Evolutionary conservation across 37 sponge, comb jelly and placozoan species (phyloP).

Genomic region (Cladorhizidae sp.): DNA sequence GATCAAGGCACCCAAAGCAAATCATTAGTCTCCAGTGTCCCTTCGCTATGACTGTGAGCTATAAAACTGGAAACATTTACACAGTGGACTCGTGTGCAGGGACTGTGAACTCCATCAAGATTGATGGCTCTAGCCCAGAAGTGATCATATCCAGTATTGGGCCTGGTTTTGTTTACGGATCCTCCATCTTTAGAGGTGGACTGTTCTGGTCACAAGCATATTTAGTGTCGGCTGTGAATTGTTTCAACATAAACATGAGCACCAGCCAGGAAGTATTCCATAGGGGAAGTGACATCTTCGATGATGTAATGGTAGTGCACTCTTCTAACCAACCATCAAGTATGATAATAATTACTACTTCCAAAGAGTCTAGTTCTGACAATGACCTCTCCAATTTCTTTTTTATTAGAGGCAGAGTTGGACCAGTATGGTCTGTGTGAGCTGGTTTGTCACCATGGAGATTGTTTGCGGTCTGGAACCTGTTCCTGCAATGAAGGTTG

Average conservation of each 20-base stretch:
- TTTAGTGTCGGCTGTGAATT: not conserved
- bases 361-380: not conserved
- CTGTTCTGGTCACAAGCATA: not conserved
- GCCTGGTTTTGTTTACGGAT: not conserved
- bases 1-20: not conserved
- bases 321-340: slow-evolving; percentile 28
- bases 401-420: not conserved
- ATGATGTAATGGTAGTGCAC: not conserved
- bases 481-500: slow-evolving; percentile 30
- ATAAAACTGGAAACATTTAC: not conserved
- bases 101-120: not conserved
- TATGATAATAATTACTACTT: not conserved
- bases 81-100: not conserved
- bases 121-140: slow-evolving; percentile 1
- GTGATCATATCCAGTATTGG: not conserved
- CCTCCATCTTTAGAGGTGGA: not conserved
- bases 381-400: not conserved
- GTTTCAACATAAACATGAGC: not conserved
- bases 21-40: not conserved
- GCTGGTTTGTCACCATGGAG: slow-evolving; percentile 17
- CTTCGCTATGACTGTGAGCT: not conserved
- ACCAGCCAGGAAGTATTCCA: not conserved
- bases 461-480: slow-evolving; percentile 6
- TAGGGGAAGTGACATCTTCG: not conserved
- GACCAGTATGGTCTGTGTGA: not conserved